A percentile compares a stretch with the other conserved stretches of the same genome.
These are phyloP conservation scores for Muscicapa striata DNA, from an alignment of 2,797 vertebrate genomes.

Conservation along the genomic window DNA sequence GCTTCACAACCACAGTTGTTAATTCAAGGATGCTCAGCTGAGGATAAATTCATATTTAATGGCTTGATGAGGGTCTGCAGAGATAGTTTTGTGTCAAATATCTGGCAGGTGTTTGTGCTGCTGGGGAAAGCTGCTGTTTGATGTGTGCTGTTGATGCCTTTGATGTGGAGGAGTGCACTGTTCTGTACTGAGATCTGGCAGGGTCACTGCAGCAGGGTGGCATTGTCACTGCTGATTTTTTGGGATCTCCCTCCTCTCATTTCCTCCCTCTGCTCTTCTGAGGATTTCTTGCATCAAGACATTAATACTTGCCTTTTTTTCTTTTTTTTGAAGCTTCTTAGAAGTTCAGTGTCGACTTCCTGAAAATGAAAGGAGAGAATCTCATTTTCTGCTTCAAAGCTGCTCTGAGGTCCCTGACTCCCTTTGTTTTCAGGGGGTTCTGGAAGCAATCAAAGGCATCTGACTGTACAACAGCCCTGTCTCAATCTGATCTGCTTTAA, in stretches of 20 bases:
- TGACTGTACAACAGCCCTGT: neutral
- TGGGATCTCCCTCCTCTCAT: slow-evolving; percentile 15
- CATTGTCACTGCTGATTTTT: neutral
- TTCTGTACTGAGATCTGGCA: neutral
- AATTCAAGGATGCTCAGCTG: neutral
- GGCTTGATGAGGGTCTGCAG: neutral
- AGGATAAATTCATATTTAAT: neutral
- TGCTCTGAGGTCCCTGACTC: neutral
- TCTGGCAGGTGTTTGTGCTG: neutral
- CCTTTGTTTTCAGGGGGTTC: slow-evolving; percentile 41
- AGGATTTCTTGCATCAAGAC: neutral
- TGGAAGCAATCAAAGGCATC: slow-evolving; percentile 38
- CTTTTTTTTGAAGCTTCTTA: slow-evolving; percentile 2
- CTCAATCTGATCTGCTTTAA: slow-evolving; percentile 20
- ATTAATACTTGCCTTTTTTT: neutral
- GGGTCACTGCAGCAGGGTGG: neutral
- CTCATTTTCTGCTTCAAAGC: slow-evolving; percentile 64
- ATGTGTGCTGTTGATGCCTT: neutral
- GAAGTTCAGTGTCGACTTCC: neutral
- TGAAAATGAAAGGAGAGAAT: slow-evolving; percentile 19
- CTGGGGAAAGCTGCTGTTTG: slow-evolving; percentile 8
- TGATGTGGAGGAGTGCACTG: neutral
- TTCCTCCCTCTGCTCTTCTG: neutral
- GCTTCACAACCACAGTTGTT: neutral
- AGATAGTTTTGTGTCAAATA: neutral